These are phyloP conservation scores for Solenopsis invicta DNA, from an alignment of 1,140 invertebrate genomes.

Conservation along the genomic window DNA sequence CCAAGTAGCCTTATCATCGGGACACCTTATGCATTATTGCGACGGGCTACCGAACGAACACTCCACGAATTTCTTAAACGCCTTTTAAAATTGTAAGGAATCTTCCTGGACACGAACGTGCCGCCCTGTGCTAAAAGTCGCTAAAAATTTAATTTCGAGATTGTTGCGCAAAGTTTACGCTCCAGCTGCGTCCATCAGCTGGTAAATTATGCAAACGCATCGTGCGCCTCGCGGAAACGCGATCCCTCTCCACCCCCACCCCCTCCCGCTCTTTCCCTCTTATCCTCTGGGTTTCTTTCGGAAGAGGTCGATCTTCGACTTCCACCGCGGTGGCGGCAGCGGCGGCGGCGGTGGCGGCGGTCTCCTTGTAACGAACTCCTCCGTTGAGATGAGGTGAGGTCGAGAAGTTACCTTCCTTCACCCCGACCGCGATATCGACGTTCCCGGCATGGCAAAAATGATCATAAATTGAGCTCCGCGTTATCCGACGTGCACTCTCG, in stretches of 20 bases:
- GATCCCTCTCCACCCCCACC: neutral
- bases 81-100: conserved; percentile 55
- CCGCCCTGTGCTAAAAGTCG: conserved; percentile 53
- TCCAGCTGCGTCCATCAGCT: conserved; percentile 60
- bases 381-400: conserved; percentile 7
- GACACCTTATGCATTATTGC: conserved; percentile 19
- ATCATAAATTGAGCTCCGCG: conserved; percentile 55
- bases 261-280: neutral
- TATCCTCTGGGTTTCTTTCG: neutral
- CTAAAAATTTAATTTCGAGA: conserved; percentile 62
- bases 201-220: conserved; percentile 64
- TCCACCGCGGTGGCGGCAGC: neutral
- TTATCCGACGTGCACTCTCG: conserved; percentile 54
- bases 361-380: conserved; percentile 48
- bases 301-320: conserved; percentile 45
- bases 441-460: conserved; percentile 52
- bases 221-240: conserved; percentile 44
- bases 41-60: neutral
- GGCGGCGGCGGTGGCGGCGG: neutral
- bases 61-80: conserved; percentile 43
- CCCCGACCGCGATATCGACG: conserved; percentile 43
- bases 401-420: conserved; percentile 22
- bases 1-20: neutral
- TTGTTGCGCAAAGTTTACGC: conserved; percentile 59
- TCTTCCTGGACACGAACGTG: neutral